A percentile compares a stretch with the other conserved stretches of the same genome.
Conservation (phyloP, 92 coral and sea anemone species). For the Anthopleura xanthogrammica region DNA sequence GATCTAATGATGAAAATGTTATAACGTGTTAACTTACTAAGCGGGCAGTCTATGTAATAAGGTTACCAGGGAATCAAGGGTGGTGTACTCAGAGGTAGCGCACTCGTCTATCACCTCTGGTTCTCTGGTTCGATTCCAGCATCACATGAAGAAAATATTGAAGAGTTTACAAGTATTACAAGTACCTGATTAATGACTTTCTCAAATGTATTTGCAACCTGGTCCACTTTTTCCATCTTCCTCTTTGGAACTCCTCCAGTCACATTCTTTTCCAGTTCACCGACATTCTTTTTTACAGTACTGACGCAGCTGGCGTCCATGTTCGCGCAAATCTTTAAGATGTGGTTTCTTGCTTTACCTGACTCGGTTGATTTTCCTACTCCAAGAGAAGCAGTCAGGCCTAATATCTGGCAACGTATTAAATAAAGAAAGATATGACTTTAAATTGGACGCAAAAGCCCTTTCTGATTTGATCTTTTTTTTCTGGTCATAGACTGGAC, state of each 20-base stretch:
- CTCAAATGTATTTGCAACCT: constrained; percentile 19
- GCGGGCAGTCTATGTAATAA: too few relatives aligned
- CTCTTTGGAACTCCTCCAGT: constrained; percentile 31
- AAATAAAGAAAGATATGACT: background rate
- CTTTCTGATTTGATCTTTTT: too few relatives aligned
- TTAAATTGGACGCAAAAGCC: background rate
- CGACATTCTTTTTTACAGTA: constrained; percentile 51
- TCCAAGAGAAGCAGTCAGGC: constrained; percentile 91
- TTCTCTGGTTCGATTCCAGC: too few relatives aligned
- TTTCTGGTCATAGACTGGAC: too few relatives aligned
- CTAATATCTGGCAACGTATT: constrained; percentile 47
- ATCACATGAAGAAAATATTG: too few relatives aligned
- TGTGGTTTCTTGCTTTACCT: constrained; percentile 62
- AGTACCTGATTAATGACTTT: constrained; percentile 29
- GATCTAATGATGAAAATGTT: constrained; percentile 19
- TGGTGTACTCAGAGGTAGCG: too few relatives aligned
- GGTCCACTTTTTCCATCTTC: constrained; percentile 16
- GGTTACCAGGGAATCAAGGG: too few relatives aligned
- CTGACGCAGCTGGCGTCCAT: constrained; percentile 59
- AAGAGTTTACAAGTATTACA: background rate
- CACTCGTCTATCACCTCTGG: too few relatives aligned
- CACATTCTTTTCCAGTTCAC: constrained; percentile 37
- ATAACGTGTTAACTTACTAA: too few relatives aligned
- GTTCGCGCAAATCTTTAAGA: constrained; percentile 77
- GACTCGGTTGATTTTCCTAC: constrained; percentile 73